A percentile compares a stretch with the other conserved stretches of the same genome.
Conservation (phyloP, 2,888 invertebrate species). For the Lycia hirtaria region DNA sequence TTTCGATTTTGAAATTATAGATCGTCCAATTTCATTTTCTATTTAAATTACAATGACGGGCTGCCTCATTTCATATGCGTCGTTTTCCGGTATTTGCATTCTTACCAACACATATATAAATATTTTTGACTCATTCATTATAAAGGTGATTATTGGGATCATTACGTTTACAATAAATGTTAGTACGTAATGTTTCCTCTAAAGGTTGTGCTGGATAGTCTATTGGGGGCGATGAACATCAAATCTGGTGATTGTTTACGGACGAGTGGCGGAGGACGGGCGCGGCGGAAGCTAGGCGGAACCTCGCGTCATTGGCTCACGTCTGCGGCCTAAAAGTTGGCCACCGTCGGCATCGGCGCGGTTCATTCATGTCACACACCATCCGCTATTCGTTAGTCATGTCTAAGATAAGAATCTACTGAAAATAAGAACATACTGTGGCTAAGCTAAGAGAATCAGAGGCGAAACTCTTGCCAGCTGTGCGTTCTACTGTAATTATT, state of each 20-base stretch:
- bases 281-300: constrained; percentile 77
- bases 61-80: constrained; percentile 16
- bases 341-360: constrained; percentile 55
- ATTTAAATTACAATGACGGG: constrained; percentile 14
- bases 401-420: constrained; percentile 54
- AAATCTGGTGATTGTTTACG: constrained; percentile 78
- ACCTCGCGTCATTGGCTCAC: constrained; percentile 80
- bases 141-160: constrained; percentile 29
- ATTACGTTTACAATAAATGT: constrained; percentile 29
- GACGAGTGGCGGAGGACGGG: constrained; percentile 60
- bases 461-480: not conserved
- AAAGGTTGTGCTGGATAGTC: constrained; percentile 26
- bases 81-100: constrained; percentile 12
- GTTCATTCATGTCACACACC: constrained; percentile 68
- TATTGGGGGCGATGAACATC: constrained; percentile 54
- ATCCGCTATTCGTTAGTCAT: constrained; percentile 55
- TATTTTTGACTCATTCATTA: constrained; percentile 21
- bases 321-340: constrained; percentile 66
- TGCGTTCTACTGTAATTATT: not conserved
- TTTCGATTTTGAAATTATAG: constrained; percentile 26
- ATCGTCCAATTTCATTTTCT: constrained; percentile 21
- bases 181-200: constrained; percentile 42
- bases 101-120: not conserved
- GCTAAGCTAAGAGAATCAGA: constrained; percentile 4
- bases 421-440: constrained; percentile 26